phyloP scores from a whole-genome alignment of 2,888 invertebrate species.

The Neria commutata region DNA sequence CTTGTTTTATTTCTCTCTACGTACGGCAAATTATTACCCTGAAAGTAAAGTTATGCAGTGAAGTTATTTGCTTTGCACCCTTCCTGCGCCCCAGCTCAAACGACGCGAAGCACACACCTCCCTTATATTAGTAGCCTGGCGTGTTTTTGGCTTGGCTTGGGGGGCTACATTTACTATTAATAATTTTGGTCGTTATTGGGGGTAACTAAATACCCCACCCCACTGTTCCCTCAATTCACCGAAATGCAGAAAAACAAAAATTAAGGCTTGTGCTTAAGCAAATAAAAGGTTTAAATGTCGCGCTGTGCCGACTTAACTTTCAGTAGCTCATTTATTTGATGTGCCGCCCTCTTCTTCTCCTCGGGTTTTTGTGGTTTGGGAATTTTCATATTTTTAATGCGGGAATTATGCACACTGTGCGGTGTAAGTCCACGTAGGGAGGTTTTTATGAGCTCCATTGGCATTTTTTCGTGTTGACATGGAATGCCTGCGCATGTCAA shows the following conservation, averaged over 20 bases:
- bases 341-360: too few species aligned
- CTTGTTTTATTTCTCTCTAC: neutral
- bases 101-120: too few species aligned
- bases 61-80: constrained; percentile 16
- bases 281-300: constrained; percentile 55
- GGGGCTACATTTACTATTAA: neutral
- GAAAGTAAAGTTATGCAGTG: constrained; percentile 27
- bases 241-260: constrained; percentile 12
- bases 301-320: too few species aligned
- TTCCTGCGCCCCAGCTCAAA: neutral
- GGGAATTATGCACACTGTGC: too few species aligned
- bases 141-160: neutral
- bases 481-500: too few species aligned
- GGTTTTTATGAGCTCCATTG: too few species aligned
- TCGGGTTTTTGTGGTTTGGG: too few species aligned
- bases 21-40: constrained; percentile 1
- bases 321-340: too few species aligned
- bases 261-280: constrained; percentile 16
- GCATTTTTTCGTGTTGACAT: too few species aligned
- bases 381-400: too few species aligned
- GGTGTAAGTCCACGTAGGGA: too few species aligned
- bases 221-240: too few species aligned
- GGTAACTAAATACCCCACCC: neutral
- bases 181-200: neutral
- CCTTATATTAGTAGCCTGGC: neutral